Conservation (phyloP, 1,140 invertebrate species). For the Drosophila kohkoa region DNA sequence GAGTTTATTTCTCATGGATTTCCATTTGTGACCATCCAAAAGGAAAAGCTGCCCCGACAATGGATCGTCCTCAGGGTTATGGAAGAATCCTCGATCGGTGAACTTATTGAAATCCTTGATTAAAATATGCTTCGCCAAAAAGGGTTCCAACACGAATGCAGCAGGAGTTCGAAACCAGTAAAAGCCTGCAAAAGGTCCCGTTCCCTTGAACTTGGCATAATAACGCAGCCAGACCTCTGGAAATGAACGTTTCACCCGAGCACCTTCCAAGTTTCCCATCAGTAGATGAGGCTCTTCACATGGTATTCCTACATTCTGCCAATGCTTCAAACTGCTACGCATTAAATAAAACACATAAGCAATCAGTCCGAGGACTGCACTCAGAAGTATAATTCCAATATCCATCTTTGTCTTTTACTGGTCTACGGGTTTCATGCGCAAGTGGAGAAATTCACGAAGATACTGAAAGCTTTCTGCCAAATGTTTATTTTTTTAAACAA, state of each 20-base stretch:
- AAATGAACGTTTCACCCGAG: conserved; percentile 38
- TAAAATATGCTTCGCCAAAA: conserved; percentile 87
- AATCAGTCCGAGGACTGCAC: conserved; percentile 40
- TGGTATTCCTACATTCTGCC: conserved; percentile 84
- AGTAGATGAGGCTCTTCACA: conserved; percentile 80
- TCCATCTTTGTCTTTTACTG: conserved; percentile 31
- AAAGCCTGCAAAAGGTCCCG: conserved; percentile 78
- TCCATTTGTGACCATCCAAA: conserved; percentile 86
- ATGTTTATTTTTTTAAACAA: neutral
- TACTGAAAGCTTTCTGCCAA: neutral
- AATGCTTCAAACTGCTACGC: conserved; percentile 63
- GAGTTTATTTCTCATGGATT: conserved; percentile 85
- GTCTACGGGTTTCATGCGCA: too few species aligned
- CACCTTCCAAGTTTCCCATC: conserved; percentile 70
- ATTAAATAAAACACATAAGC: conserved; percentile 40
- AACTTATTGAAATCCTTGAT: conserved; percentile 87
- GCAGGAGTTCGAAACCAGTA: conserved; percentile 85
- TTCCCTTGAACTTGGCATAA: conserved; percentile 77
- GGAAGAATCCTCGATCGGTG: conserved; percentile 85
- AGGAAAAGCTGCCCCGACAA: conserved; percentile 85
- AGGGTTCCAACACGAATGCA: conserved; percentile 86
- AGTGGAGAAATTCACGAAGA: neutral
- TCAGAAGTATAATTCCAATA: conserved; percentile 34
- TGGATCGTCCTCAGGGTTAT: conserved; percentile 85
- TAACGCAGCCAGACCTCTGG: conserved; percentile 56